A percentile compares a stretch with the other conserved stretches of the same genome.
phyloP scores from a whole-genome alignment of 2,113 vertebrate genomes.

The Semnopithecus entellus region DNA sequence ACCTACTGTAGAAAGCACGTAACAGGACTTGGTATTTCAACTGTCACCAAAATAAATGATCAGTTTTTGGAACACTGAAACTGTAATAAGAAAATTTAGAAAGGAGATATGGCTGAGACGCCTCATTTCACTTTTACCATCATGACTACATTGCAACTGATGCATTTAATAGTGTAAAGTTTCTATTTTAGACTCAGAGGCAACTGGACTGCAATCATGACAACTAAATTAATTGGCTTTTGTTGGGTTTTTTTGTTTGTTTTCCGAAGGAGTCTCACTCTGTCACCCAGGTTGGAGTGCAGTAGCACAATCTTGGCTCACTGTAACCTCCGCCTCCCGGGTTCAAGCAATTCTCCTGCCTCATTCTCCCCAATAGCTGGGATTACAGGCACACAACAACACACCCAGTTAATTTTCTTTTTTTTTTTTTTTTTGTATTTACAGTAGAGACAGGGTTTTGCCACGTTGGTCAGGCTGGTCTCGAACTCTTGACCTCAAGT shows the following conservation, averaged over 20 bases:
- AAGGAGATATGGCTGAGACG: neutral
- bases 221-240: neutral
- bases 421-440: no score
- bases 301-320: no score
- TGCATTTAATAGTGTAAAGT: neutral
- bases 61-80: neutral
- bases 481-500: no score
- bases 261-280: no score
- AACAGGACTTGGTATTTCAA: neutral
- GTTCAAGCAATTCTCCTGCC: no score
- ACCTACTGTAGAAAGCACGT: neutral
- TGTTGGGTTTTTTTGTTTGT: neutral
- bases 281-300: no score
- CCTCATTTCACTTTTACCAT: neutral
- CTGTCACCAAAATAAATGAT: constrained; percentile 1
- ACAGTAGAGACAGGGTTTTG: no score
- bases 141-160: neutral
- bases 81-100: constrained; percentile 1
- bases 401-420: no score
- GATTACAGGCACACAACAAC: no score
- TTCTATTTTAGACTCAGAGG: neutral
- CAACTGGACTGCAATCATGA: neutral
- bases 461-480: no score
- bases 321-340: no score
- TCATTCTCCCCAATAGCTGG: no score